These are phyloP conservation scores for Pammene fasciana DNA, from an alignment of 2,888 invertebrate species.

Conservation along the genomic window DNA sequence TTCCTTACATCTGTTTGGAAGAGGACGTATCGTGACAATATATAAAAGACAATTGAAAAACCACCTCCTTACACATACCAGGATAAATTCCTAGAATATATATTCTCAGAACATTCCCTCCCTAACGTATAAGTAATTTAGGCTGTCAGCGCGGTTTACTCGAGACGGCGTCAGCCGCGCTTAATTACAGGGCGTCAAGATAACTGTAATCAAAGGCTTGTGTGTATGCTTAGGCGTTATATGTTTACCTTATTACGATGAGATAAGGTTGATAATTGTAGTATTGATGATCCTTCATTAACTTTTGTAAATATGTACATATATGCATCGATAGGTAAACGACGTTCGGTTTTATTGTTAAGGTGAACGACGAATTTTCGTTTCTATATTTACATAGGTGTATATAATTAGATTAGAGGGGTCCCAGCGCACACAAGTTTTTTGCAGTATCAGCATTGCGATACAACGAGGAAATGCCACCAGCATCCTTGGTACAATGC, in stretches of 20 bases:
- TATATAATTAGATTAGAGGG: too few species aligned
- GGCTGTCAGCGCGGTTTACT: conserved; percentile 40
- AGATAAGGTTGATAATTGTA: neutral
- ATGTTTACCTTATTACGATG: neutral
- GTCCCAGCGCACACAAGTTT: too few species aligned
- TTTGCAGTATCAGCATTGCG: too few species aligned
- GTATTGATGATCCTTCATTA: neutral
- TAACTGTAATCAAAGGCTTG: conserved; percentile 43
- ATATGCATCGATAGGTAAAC: neutral
- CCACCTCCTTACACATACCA: neutral
- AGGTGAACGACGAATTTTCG: too few species aligned
- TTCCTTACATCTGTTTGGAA: too few species aligned
- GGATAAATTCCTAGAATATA: neutral
- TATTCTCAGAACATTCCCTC: conserved; percentile 9
- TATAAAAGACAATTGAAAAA: neutral
- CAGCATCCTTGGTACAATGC: too few species aligned
- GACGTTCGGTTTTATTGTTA: neutral
- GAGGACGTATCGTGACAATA: neutral
- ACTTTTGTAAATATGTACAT: neutral
- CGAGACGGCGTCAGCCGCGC: conserved; percentile 32
- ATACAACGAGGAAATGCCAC: too few species aligned
- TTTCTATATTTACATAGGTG: too few species aligned
- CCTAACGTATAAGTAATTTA: conserved; percentile 37
- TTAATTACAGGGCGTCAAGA: conserved; percentile 44
- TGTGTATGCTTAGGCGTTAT: conserved; percentile 2